Percentiles rank a stretch among this genome's conserved stretches.
phyloP scores from a whole-genome alignment of 2,797 vertebrate genomes.

The Brachyrhaphis roseni region DNA sequence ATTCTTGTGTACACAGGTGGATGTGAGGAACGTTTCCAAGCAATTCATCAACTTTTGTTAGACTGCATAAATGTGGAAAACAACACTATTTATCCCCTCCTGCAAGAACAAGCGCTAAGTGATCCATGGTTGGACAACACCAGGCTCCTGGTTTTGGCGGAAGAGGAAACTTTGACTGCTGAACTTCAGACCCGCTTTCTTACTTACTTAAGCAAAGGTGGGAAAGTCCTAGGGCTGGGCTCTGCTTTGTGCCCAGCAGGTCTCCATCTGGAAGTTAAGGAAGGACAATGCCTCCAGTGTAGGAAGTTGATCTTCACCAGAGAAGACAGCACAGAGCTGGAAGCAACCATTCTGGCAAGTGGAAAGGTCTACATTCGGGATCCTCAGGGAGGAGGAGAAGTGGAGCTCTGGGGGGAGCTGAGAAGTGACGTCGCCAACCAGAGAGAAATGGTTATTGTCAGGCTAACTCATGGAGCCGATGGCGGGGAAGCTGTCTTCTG shows the following conservation, averaged over 20 bases:
- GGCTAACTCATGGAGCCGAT: conserved; percentile 76
- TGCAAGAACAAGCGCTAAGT: conserved; percentile 79
- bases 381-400: conserved; percentile 48
- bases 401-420: conserved; percentile 83
- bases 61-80: conserved; percentile 84
- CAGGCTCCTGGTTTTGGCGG: conserved; percentile 86
- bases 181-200: conserved; percentile 81
- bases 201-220: conserved; percentile 86
- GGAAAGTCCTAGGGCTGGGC: conserved; percentile 86
- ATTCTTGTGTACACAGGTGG: conserved; percentile 87
- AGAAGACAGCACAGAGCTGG: conserved; percentile 76
- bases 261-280: conserved; percentile 72
- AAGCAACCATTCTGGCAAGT: conserved; percentile 79
- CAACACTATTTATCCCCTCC: conserved; percentile 86
- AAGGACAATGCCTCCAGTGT: conserved; percentile 54
- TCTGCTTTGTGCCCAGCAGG: conserved; percentile 83
- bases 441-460: conserved; percentile 84
- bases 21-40: conserved; percentile 67
- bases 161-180: conserved; percentile 73
- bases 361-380: conserved; percentile 80
- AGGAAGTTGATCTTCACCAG: conserved; percentile 81
- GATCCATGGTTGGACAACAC: conserved; percentile 90
- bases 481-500: conserved; percentile 92
- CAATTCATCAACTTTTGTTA: conserved; percentile 74
- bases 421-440: conserved; percentile 54